Conservation (phyloP, 1,140 invertebrate genomes). For the Meloidogyne hapla region DNA sequence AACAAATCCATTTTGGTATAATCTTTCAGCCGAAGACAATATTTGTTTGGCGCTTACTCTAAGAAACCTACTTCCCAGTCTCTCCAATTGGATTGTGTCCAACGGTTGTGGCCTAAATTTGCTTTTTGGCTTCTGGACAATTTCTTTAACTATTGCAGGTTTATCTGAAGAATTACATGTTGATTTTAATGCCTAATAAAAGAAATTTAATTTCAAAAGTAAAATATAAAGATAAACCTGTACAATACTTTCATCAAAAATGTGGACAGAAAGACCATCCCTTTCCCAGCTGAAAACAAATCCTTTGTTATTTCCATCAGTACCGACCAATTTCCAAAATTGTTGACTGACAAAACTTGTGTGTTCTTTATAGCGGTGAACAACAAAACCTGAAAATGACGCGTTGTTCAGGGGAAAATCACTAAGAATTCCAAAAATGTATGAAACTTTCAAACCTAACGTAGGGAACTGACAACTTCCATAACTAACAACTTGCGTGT, state of each 20-base stretch:
- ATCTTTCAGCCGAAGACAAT: conserved; percentile 67
- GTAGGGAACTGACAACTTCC: conserved; percentile 97
- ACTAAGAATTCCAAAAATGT: no score
- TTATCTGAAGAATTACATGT: conserved; percentile 73
- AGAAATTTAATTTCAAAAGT: conserved; percentile 59
- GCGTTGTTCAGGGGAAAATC: conserved; percentile 62
- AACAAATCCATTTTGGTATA: conserved; percentile 67
- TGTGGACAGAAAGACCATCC: conserved; percentile 67
- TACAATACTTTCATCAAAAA: conserved; percentile 84
- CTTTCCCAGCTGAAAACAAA: conserved; percentile 85
- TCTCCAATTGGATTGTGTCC: conserved; percentile 90
- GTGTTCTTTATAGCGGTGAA: conserved; percentile 85
- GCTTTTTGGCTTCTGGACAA: conserved; percentile 83
- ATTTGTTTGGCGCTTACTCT: conserved; percentile 88
- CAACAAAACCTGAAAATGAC: conserved; percentile 93
- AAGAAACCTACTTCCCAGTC: conserved; percentile 84
- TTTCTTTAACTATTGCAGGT: conserved; percentile 76
- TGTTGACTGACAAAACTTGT: conserved; percentile 82
- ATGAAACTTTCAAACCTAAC: conserved; percentile 75
- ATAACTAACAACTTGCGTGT: conserved; percentile 82
- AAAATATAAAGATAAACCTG: conserved; percentile 74
- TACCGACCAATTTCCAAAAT: conserved; percentile 81
- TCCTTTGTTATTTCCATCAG: conserved; percentile 49
- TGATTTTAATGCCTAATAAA: conserved; percentile 52
- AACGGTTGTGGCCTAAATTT: conserved; percentile 93